Evolutionary conservation across 2,888 invertebrate genomes (phyloP), one percentile per base, ranked within the genome.

Genomic region (Eurytoma adleriae): DNA sequence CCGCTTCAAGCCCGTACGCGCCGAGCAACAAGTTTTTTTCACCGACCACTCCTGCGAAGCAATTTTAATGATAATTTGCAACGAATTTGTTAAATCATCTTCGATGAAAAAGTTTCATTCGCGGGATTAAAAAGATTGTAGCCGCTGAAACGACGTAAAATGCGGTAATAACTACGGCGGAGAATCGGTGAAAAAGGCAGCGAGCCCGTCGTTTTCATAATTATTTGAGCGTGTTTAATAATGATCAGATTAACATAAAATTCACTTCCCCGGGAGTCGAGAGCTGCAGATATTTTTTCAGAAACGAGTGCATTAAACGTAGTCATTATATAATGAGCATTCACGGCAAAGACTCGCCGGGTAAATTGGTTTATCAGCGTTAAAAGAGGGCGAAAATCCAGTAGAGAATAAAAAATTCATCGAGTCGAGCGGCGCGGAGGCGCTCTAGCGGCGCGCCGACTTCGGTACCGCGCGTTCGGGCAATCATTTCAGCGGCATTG

Each of bases 401-500:
- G 40, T 10, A 40, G 40, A 10, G 10, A 10, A 40, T 40, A 40
- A 10, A 40, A 40, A 40, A 40, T 40, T 40, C 52, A 30, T 14
- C 50, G 68, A 50, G 48, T 12, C 57, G 40, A 52, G 18, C 5
- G n/a, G n/a, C 3, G 16, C 24, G 52, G 68, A 40, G 48, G 30
- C 69, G 48, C 3, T 50, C 52, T 59, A 56, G 71, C 57, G 57
- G 50, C 52, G 24, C 27, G 20, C 52, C 1, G 3, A 64, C 40
- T 16, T 62, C 27, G 82, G 79, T 82, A 84, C 82, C 84, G 87
- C 84, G 24, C 86, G 84, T 88, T 87, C 87, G 85, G 86, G 88
- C 87, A 88, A 89, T 90, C 87, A 89, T 90, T 90, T 88, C 88
- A 86, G 86, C 86, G 87, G 87, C 87, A 88, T 90, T 89, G 88